Evolutionary conservation across 2,797 vertebrate genomes (phyloP), one percentile per base, ranked within the genome.

Genomic region (Lepus oiostolus): DNA sequence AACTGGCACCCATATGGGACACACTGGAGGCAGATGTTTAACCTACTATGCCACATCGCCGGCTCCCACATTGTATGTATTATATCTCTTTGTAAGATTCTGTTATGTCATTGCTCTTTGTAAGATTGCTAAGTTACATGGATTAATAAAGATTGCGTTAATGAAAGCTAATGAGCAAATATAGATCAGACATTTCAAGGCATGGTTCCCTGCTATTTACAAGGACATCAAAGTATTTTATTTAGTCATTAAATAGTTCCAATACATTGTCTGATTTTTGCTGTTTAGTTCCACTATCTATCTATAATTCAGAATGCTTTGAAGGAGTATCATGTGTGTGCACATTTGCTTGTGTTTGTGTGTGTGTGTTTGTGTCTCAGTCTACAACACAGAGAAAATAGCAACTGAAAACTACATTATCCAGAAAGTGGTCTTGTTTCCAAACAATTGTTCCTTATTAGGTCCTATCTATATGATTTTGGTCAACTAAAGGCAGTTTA

Each of bases 311-410:
- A 81, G 16, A 11, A 26, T 19, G 8, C 21, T 82, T 75, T 89
- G 70, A 84, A 71, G 54, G 3, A 60, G 2, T 75, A 63, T 72
- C 22, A 70, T 72, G 17, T 84, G 1, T 24, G 6, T 75, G n/a
- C 19, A 26, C 42, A 32, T 42, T 17, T 50, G 22, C 67, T 47
- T 50, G 26, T 77, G 19, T 71, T 10, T 85, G 22, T n/a, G 17
- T 75, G 4, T 47, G 26, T 91, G 24, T 52, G 1, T 70, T 35
- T 32, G 9, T 94, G 89, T 93, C 10, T 71, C 50, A 93, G 67
- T 83, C 38, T 67, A 54, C 4, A 95, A 81, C 19, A 97, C 88
- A 21, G 28, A 68, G 54, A 94, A 30, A 42, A 83, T 6, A 93
- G 24, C 1, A 94, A 87, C 19, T 65, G 11, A 85, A 81, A 95